These are phyloP conservation scores for Selene dorsalis DNA, from an alignment of 2,797 vertebrate species.

Conservation along the genomic window DNA sequence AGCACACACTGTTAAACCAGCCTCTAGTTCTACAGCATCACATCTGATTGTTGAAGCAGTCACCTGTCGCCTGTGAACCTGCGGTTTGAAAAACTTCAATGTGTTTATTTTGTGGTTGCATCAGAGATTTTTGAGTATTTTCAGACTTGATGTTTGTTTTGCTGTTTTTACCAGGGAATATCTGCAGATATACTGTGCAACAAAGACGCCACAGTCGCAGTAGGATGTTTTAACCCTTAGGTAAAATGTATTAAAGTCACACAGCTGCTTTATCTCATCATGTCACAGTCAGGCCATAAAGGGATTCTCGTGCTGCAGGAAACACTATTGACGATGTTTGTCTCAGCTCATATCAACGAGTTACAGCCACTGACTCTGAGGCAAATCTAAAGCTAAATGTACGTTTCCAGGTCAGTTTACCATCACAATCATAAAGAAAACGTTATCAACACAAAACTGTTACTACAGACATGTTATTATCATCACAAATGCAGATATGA, in stretches of 20 bases:
- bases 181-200: neutral
- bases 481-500: neutral
- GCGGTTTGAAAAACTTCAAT: neutral
- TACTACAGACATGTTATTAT: neutral
- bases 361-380: neutral
- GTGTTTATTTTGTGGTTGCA: too few species aligned
- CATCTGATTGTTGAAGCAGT: constrained; percentile 1
- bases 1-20: neutral
- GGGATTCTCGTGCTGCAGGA: neutral
- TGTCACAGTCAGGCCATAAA: neutral
- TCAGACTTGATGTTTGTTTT: neutral
- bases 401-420: too few species aligned
- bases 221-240: neutral
- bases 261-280: neutral
- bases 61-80: neutral
- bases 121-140: neutral
- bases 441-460: too few species aligned
- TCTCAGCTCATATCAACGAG: neutral
- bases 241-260: neutral
- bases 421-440: too few species aligned
- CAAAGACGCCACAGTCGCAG: neutral
- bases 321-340: neutral
- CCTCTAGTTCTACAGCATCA: constrained; percentile 1
- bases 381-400: too few species aligned
- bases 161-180: neutral